Percentiles rank a stretch among this genome's conserved stretches.
Conservation (phyloP, 2,113 vertebrate genomes). For the Dolichotis patagonum region DNA sequence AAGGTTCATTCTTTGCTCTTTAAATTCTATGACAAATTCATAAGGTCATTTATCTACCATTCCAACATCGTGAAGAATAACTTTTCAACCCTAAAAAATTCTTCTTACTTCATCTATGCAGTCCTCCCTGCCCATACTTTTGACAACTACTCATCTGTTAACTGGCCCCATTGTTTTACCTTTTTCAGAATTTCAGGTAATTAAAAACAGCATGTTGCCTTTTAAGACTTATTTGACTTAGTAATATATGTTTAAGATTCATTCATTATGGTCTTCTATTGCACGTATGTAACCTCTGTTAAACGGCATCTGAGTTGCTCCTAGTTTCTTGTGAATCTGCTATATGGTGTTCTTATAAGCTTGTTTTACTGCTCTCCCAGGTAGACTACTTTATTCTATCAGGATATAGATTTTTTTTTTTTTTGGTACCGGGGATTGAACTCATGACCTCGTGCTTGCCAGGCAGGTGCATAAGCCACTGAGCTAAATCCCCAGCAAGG, state of each 20-base stretch:
- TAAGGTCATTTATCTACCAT: neutral
- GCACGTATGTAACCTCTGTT: neutral
- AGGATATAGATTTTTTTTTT: too few relatives aligned
- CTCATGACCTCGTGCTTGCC: too few relatives aligned
- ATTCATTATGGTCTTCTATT: neutral
- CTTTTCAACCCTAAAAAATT: neutral
- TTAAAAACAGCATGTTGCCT: neutral
- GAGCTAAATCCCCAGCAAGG: too few relatives aligned
- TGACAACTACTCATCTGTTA: neutral
- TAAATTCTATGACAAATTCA: neutral
- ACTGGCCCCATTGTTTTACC: neutral
- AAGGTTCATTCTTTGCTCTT: neutral
- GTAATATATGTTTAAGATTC: neutral
- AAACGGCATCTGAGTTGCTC: neutral
- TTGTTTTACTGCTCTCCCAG: neutral
- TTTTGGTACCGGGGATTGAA: too few relatives aligned
- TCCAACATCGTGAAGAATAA: neutral
- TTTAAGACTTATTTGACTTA: neutral
- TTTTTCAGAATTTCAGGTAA: neutral
- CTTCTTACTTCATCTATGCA: neutral
- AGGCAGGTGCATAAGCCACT: too few relatives aligned
- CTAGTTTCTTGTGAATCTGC: neutral
- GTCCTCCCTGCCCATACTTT: neutral
- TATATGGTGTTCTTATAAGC: neutral
- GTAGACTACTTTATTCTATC: neutral